A percentile compares a stretch with the other conserved stretches of the same genome.
Conservation (phyloP, 2,113 vertebrate genomes). For the Felis chaus region DNA sequence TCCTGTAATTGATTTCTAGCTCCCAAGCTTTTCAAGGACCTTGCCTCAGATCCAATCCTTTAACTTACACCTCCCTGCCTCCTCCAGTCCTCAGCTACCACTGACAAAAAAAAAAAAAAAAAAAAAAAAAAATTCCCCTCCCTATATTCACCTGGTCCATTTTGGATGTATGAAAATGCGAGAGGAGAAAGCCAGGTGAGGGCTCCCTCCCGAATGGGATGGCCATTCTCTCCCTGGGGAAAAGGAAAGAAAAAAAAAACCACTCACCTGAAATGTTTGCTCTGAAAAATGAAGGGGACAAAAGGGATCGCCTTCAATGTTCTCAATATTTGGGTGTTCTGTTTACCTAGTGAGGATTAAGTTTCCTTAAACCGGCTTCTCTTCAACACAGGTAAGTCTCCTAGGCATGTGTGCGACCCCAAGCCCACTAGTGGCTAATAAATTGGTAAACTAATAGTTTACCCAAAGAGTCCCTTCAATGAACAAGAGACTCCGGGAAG, state of each 20-base stretch:
- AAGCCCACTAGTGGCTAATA: constrained; percentile 47
- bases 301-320: neutral
- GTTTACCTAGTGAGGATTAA: neutral
- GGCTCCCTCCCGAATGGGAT: fast-evolving
- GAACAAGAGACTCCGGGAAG: constrained; percentile 47
- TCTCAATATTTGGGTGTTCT: neutral
- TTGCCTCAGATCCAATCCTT: neutral
- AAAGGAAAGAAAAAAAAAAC: neutral
- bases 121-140: neutral
- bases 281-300: neutral
- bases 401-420: neutral
- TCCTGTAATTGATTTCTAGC: neutral
- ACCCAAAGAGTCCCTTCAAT: constrained; percentile 47
- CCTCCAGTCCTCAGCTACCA: neutral
- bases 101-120: neutral
- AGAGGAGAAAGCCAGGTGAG: neutral
- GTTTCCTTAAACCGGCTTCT: neutral
- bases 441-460: constrained; percentile 48
- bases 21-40: neutral
- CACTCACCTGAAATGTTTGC: neutral
- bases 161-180: neutral
- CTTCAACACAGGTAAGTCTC: neutral
- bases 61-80: neutral
- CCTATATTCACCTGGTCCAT: neutral
- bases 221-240: neutral